Base-by-base conservation (phyloP, 2,113 vertebrate genomes). In the Carassius auratus region DNA sequence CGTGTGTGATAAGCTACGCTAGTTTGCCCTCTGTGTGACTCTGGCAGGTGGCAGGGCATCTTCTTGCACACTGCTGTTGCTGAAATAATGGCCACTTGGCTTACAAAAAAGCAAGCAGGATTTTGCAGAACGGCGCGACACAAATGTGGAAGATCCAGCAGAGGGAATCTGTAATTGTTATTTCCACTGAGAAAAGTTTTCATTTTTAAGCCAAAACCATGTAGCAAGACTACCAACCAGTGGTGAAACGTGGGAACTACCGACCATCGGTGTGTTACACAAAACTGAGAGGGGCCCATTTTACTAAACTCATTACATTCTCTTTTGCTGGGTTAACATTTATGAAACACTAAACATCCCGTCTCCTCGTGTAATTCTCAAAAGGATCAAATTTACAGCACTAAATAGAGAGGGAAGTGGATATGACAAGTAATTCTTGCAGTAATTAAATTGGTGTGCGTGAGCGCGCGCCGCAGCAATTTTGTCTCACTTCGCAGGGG, bases 151-250 rank as follows among this genome's bases (percentile, higher is more conserved):
- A 69, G 6, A 69, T 21, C 38, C 42, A 81, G 23, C n/a, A 17
- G 23, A 81, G 78, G 33, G 26, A 61, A 62, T 62, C 36, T 42
- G 55, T 66, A 79, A 9, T 42, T 79, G 42, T 38, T 42, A 42
- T 42, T 42, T 42, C 8, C 42, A 42, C 42, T 50, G 36, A 13
- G 36, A 85, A 50, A 78, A 42, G 5, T 10, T 68, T 26, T 3
- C 7, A 57, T 64, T 48, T 33, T 42, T 19, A 23, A 75, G 14
- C 62, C 8, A 5, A 4, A 78, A 57, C 17, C 81, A 13, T 86
- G 89, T 90, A 90, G 83, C 92, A 92, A 94, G 86, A 93, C 92
- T 93, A 92, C 94, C 96, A 94, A 91, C 95, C 93, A 91, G 94
- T 94, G 96, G 92, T 71, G 52, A 14, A 86, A 33, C 0, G 15